phyloP scores from a whole-genome alignment of 2,888 invertebrate species.

The Drosophila pseudotalamancana region DNA sequence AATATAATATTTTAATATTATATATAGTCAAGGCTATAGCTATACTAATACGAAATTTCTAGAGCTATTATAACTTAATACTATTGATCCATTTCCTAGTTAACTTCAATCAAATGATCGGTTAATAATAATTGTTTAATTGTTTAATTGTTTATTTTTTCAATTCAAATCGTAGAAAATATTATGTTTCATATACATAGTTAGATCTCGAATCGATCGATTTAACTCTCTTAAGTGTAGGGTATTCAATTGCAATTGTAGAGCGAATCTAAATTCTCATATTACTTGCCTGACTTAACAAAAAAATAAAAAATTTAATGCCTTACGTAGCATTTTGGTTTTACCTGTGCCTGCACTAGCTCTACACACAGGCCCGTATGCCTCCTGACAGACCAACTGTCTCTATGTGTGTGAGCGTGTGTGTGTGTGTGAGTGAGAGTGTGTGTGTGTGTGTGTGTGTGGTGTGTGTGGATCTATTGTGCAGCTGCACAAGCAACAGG shows the following conservation, averaged over 20 bases:
- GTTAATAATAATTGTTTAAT: too few relatives aligned
- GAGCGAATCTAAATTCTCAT: constrained; percentile 24
- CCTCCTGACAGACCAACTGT: constrained; percentile 38
- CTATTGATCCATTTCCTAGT: too few relatives aligned
- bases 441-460: not conserved
- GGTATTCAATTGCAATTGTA: constrained; percentile 31
- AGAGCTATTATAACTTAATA: too few relatives aligned
- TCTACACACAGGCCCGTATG: constrained; percentile 24
- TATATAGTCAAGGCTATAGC: too few relatives aligned
- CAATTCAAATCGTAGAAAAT: too few relatives aligned
- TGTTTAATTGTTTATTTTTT: too few relatives aligned
- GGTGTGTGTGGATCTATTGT: constrained; percentile 44
- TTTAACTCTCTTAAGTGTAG: constrained; percentile 16
- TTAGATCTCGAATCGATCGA: too few relatives aligned
- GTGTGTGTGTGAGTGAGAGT: not conserved
- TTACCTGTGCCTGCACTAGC: constrained; percentile 45
- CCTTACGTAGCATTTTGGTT: constrained; percentile 48
- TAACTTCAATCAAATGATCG: too few relatives aligned
- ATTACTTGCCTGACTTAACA: constrained; percentile 60
- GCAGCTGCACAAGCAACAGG: constrained; percentile 64
- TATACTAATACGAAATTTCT: too few relatives aligned
- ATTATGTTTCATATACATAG: too few relatives aligned
- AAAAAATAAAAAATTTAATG: constrained; percentile 33
- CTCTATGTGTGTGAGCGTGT: not conserved
- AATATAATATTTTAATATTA: too few relatives aligned